Evolutionary conservation across 2,113 vertebrate species (phyloP), one percentile per base, ranked within the genome.

Genomic region (Symphodus melops): DNA sequence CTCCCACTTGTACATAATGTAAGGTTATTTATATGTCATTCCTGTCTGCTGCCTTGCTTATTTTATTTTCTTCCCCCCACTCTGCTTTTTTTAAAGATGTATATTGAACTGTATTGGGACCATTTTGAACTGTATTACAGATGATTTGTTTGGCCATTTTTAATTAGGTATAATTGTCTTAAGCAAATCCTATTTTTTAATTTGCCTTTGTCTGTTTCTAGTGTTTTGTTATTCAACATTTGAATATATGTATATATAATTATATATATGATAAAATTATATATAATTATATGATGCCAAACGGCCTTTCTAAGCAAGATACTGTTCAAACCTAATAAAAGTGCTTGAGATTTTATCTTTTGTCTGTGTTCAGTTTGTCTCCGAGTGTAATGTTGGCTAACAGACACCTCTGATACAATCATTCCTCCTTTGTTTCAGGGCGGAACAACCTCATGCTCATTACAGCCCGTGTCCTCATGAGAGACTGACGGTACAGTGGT

Each of bases 231-330:
- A 93, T 93, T 94, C 90, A 92, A 91, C 86, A 91, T 90, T 91
- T 93, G 91, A 93, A 93, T 90, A 93, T 93, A 88, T 94, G 84
- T 93, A 85, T 92, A 93, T 93, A 93, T 94, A 93, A 93, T 93
- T 93, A 94, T 94, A 94, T 94, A 93, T 93, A 94, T 91, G 81
- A 87, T 86, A 86, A 91, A 93, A 92, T 89, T 91, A 94, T 93
- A 93, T 94, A 93, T 94, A 94, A 93, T 94, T 93, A 94, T 94
- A 94, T 93, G 91, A 93, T 91, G 92, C 92, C 91, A 78, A 86
- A 93, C 83, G 90, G 91, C 92, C 91, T 94, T 94, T 93, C 86
- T 93, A 92, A 94, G 84, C 91, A 93, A 91, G 90, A 92, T 92
- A 89, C 88, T 93, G 92, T 94, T 91, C 75, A 89, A 91, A 90